phyloP scores from a whole-genome alignment of 2,797 vertebrate genomes.

The Harpagifer antarcticus region DNA sequence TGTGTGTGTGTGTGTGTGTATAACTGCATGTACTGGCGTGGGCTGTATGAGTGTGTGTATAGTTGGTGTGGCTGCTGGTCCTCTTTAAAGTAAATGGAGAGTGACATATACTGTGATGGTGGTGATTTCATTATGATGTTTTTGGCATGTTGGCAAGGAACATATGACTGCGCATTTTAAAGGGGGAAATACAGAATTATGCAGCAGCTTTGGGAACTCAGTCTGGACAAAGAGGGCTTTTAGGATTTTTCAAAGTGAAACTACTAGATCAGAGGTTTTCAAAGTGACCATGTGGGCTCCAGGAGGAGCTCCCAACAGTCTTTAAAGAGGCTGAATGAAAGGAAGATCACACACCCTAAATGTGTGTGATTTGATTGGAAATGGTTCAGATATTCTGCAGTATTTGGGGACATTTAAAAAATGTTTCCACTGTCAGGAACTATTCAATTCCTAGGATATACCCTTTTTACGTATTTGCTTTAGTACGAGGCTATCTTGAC shows the following conservation, averaged over 20 bases:
- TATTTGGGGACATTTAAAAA: no score
- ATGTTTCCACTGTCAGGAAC: no score
- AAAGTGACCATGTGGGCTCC: no score
- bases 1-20: not conserved
- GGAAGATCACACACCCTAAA: no score
- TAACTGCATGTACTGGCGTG: conserved; percentile 21
- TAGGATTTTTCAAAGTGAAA: conserved; percentile 58
- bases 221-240: conserved; percentile 55
- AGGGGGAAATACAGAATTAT: conserved; percentile 23
- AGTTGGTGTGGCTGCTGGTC: conserved; percentile 47
- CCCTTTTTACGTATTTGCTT: no score
- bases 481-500: no score
- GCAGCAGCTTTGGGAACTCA: conserved; percentile 26
- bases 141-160: conserved; percentile 52
- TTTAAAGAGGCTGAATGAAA: no score
- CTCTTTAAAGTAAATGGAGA: conserved; percentile 52
- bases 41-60: conserved; percentile 14
- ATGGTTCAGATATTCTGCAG: no score
- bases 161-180: conserved; percentile 36
- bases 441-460: no score
- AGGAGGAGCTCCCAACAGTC: no score
- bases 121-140: conserved; percentile 51
- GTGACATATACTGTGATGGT: conserved; percentile 47
- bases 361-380: no score
- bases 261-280: conserved; percentile 15